Conservation (phyloP, 2,888 invertebrate genomes). For the Magallana nippona region DNA sequence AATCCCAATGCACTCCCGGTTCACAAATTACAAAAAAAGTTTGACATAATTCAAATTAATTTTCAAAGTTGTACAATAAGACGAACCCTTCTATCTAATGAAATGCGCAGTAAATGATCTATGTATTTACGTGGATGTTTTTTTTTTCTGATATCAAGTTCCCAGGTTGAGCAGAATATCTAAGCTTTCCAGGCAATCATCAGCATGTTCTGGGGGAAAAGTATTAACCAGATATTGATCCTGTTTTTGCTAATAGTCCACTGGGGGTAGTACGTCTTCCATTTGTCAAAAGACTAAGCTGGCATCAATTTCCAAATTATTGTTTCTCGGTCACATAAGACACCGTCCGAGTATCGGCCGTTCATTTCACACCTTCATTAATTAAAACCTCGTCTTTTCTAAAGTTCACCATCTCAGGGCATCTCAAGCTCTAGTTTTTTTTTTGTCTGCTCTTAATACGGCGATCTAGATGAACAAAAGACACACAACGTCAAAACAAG, state of each 20-base stretch:
- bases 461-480: neutral
- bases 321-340: constrained; percentile 34
- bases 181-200: neutral
- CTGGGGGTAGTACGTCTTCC: constrained; percentile 35
- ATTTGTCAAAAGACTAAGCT: constrained; percentile 37
- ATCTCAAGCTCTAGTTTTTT: constrained; percentile 4
- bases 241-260: constrained; percentile 31
- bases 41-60: neutral
- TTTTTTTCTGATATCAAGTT: too few species aligned
- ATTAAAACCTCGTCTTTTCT: constrained; percentile 33
- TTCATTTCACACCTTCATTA: constrained; percentile 38
- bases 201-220: constrained; percentile 9
- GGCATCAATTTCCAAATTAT: constrained; percentile 37
- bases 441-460: neutral
- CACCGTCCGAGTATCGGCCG: constrained; percentile 6
- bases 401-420: constrained; percentile 20
- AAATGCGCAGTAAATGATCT: neutral
- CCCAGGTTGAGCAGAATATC: neutral
- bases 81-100: neutral
- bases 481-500: too few species aligned
- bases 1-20: neutral
- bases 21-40: neutral
- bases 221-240: constrained; percentile 35
- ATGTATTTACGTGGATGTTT: neutral
- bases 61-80: too few species aligned